Evolutionary conservation across 2,888 invertebrate species (phyloP), one percentile per base, ranked within the genome.

Genomic region (Plagiodera versicolora): DNA sequence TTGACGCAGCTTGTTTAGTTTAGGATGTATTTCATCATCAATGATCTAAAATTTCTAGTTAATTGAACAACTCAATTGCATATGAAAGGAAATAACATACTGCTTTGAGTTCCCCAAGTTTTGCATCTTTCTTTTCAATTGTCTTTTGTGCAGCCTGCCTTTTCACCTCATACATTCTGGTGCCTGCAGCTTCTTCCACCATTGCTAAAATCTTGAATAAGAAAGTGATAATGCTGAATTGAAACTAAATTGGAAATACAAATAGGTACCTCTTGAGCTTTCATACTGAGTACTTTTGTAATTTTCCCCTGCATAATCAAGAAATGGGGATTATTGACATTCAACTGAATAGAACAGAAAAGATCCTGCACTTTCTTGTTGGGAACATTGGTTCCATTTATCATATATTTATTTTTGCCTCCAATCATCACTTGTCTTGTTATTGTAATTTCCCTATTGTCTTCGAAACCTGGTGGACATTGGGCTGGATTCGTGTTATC

Each of bases 281-380:
- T 99, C 98, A 99, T 99, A 79, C 96, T 98, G 20, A 99, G 83
- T 1, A 99, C 98, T 83, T 99, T 98, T 1, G 98, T 98, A 69
- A 99, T 97, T 67, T 96, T 87, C 0, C 99, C 99, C 84, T 99
- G 99, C 98, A 99, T 98, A 74, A 99, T 99, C 32, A 99, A 86
- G 81, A 98, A 99, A 80, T 99, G 98, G 0, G 99, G 99, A 82
- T 99, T 99, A 82, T 99, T 99, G 1, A 99, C 95, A 76, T 99
- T 99, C 39, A 99, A 83, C 77, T 98, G 97, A 5, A 99, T 91
- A 0, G 97, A 95, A 72, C 95, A 94, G 81, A 99, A 99, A 76
- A 99, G 83, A 80, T 99, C 99, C 44, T 90, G 89, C 0, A 98
- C 93, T 70, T 92, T 84, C 75, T 92, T 94, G 81, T 95, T 95